These are phyloP conservation scores for Penaeus vannamei DNA, from an alignment of 1,140 invertebrate species.

Conservation along the genomic window DNA sequence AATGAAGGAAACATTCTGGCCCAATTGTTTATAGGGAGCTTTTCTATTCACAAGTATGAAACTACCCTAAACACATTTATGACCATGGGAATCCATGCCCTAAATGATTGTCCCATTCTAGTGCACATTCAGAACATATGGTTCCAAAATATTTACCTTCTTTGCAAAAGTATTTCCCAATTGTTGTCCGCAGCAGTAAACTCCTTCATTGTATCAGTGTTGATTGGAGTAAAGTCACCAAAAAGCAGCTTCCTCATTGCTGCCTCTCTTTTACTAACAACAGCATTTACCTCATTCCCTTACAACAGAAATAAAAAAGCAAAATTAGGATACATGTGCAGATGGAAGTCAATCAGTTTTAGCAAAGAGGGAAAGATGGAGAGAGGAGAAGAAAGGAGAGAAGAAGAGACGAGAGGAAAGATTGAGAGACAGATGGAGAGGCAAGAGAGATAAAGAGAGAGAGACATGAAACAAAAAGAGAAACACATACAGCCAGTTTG, in stretches of 20 bases:
- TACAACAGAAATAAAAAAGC: background rate
- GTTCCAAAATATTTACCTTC: background rate
- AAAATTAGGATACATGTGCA: background rate
- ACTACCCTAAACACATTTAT: no score
- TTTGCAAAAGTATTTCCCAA: background rate
- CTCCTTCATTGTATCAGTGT: background rate
- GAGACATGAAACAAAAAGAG: no score
- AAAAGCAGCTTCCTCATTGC: constrained; percentile 44
- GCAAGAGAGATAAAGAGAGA: no score
- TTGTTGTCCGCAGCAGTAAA: constrained; percentile 21
- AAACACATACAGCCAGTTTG: no score
- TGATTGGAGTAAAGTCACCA: constrained; percentile 27
- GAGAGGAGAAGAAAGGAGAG: no score
- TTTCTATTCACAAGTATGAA: no score
- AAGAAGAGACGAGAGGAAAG: no score
- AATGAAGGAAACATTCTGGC: no score
- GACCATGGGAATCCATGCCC: no score
- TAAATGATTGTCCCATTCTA: background rate
- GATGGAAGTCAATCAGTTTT: background rate
- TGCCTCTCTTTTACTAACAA: background rate
- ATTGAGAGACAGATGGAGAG: no score
- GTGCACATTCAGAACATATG: background rate
- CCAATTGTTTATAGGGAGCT: no score
- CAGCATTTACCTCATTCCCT: background rate
- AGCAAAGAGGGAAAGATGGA: background rate